Conservation (phyloP, 2,797 vertebrate species). For the Propithecus perrieri region DNA sequence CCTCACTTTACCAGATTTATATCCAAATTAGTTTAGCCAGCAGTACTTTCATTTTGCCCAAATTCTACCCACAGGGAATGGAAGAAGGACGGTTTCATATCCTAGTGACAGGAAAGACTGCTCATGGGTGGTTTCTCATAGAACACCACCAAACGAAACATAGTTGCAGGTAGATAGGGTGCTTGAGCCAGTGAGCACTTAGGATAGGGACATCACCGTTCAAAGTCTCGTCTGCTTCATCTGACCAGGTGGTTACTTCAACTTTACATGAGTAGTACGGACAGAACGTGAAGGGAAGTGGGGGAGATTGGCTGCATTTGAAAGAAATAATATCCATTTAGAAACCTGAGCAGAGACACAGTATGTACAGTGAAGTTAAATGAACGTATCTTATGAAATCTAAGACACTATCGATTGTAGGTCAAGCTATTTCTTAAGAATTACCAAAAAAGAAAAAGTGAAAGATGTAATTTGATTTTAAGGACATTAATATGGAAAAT, state of each 20-base stretch:
- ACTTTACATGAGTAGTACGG: fast-evolving
- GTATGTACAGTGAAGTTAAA: fast-evolving
- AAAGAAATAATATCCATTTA: fast-evolving
- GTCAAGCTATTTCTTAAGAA: not conserved
- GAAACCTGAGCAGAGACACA: not conserved
- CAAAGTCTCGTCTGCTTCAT: not conserved
- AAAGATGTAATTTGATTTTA: not conserved
- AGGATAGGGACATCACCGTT: fast-evolving
- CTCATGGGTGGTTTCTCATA: not conserved
- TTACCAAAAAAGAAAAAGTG: not conserved
- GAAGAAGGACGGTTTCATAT: fast-evolving
- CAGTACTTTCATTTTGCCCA: not conserved
- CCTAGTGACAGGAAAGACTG: fast-evolving
- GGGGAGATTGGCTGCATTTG: not conserved
- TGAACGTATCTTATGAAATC: not conserved
- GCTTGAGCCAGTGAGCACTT: fast-evolving
- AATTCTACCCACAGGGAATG: not conserved
- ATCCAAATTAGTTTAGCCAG: not conserved
- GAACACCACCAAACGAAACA: not conserved
- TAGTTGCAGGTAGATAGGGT: not conserved
- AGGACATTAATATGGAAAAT: not conserved
- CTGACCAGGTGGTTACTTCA: not conserved
- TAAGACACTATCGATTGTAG: fast-evolving
- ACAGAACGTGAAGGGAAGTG: fast-evolving
- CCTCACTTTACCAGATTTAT: fast-evolving